phyloP scores from a whole-genome alignment of 2,113 vertebrate species.

The Pachycephala philippinensis region DNA sequence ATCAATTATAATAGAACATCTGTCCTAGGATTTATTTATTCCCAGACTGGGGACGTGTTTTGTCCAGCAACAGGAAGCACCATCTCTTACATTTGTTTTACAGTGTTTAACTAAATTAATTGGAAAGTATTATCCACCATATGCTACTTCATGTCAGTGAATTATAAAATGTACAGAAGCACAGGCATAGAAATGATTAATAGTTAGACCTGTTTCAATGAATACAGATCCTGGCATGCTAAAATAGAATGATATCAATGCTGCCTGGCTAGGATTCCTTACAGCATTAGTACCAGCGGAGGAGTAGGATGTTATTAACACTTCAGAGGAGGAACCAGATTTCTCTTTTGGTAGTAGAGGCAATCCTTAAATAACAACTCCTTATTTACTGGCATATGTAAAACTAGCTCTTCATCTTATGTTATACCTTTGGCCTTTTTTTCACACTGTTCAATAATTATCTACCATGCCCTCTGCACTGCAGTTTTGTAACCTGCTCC shows the following conservation, averaged over 20 bases:
- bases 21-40: not conserved
- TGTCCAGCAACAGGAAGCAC: not conserved
- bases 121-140: slow-evolving; percentile 23
- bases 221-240: not conserved
- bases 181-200: not conserved
- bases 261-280: not conserved
- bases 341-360: not conserved
- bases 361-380: not conserved
- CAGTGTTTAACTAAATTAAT: not conserved
- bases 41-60: not conserved
- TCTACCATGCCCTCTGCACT: not conserved
- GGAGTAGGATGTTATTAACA: not conserved
- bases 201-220: not conserved
- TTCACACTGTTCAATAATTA: not conserved
- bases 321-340: not conserved
- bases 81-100: not conserved
- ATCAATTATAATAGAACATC: not conserved
- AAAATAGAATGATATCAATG: not conserved
- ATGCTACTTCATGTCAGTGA: not conserved
- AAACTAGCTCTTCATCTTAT: not conserved
- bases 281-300: not conserved
- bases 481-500: not conserved
- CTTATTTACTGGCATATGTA: not conserved
- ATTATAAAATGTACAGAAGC: slow-evolving; percentile 11
- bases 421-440: not conserved